Evolutionary conservation across 2,888 invertebrate genomes (phyloP).

Genomic region (Epinotia nisella): DNA sequence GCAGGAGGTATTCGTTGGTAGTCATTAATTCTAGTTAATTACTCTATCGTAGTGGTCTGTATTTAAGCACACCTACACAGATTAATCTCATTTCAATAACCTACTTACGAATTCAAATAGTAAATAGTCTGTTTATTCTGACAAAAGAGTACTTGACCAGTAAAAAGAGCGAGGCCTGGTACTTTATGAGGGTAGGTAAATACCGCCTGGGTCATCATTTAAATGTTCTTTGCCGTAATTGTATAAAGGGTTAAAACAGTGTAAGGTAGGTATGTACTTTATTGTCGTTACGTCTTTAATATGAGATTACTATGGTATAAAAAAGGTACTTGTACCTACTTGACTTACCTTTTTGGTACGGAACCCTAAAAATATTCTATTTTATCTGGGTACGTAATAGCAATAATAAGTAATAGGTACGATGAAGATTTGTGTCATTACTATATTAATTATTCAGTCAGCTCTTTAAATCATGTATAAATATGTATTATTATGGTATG

Average conservation of each 20-base stretch:
- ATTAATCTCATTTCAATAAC: constrained; percentile 6
- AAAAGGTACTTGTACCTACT: too few species aligned
- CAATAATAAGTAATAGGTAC: too few species aligned
- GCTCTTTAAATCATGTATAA: too few species aligned
- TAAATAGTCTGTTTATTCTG: constrained; percentile 4
- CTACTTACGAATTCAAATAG: constrained; percentile 7
- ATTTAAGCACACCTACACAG: constrained; percentile 10
- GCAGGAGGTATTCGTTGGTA: constrained; percentile 22
- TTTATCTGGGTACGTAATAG: too few species aligned
- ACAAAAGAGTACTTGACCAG: constrained; percentile 9
- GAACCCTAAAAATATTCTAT: too few species aligned
- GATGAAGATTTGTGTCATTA: too few species aligned
- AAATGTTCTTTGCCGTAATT: constrained; percentile 8
- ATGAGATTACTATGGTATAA: not conserved
- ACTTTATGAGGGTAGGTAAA: constrained; percentile 16
- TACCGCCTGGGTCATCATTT: constrained; percentile 16
- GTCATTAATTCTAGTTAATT: constrained; percentile 18
- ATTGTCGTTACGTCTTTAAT: not conserved
- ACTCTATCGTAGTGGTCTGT: not conserved
- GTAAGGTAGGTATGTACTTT: not conserved
- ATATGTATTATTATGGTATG: too few species aligned
- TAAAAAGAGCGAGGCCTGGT: constrained; percentile 5
- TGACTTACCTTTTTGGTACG: too few species aligned
- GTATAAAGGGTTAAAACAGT: constrained; percentile 6
- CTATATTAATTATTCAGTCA: too few species aligned